Evolutionary conservation across 2,888 invertebrate species (phyloP).

Genomic region (Empis livida): DNA sequence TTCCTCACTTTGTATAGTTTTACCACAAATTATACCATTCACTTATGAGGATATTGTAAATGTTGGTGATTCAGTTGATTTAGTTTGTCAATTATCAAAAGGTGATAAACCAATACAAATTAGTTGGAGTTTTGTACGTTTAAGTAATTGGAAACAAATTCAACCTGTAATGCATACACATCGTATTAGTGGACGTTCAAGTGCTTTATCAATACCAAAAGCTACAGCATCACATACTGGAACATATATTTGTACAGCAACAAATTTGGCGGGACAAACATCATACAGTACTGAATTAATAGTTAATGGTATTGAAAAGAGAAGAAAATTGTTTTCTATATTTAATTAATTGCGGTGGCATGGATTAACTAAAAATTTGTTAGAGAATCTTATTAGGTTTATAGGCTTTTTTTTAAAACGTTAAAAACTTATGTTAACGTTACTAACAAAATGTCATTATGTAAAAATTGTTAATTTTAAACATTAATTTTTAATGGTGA

Average conservation of each 20-base stretch:
- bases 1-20: slow-evolving; percentile 39
- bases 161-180: slow-evolving; percentile 40
- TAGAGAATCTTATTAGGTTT: too few species aligned
- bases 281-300: slow-evolving; percentile 43
- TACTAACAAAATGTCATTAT: too few species aligned
- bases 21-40: slow-evolving; percentile 65
- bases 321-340: too few species aligned
- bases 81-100: slow-evolving; percentile 58
- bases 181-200: slow-evolving; percentile 47
- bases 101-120: slow-evolving; percentile 55
- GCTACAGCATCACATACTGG: slow-evolving; percentile 49
- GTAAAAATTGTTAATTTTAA: too few species aligned
- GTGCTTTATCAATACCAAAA: slow-evolving; percentile 45
- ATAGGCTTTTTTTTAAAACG: too few species aligned
- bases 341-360: too few species aligned
- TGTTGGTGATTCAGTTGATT: slow-evolving; percentile 54
- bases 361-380: too few species aligned
- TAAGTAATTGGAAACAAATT: slow-evolving; percentile 16
- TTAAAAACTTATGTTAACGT: too few species aligned
- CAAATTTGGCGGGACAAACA: slow-evolving; percentile 42
- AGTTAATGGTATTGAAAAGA: slow-evolving; percentile 41
- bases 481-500: too few species aligned
- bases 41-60: slow-evolving; percentile 58
- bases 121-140: slow-evolving; percentile 44
- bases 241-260: slow-evolving; percentile 44